Base-by-base conservation (phyloP, 1,140 invertebrate species). In the Lepidurus couesii region DNA sequence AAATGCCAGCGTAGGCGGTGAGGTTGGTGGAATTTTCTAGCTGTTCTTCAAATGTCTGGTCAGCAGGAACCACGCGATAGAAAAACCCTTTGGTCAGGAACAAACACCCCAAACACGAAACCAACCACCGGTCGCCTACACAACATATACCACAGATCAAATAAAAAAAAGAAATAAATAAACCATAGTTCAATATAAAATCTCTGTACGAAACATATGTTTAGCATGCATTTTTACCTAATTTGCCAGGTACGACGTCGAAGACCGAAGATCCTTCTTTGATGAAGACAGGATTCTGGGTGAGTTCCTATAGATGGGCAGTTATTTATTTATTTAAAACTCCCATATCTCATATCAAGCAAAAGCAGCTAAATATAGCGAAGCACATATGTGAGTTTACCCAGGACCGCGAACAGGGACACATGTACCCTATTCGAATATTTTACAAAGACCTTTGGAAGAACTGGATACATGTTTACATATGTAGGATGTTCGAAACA, bases 1-100 rank as follows among this genome's bases (percentile, higher is more conserved):
- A 80, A 9, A 85, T 86, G 53, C 53, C 53, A n/a, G 53, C n/a
- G 53, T 65, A 65, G 16, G 53, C 5, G 6, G 53, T 21, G 16
- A 65, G 53, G 21, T 65, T 65, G 9, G 53, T 65, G 80, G 73
- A 86, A 87, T 80, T 85, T 83, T 42, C 81, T 79, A 16, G 81
- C 77, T 88, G 88, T 34, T 83, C 85, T 2, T 88, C 88, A 82
- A 98, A 95, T 16, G 89, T 89, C 85, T 99, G 97, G 84, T 98
- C 95, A 1, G 93, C 94, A 0, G 96, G 95, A 44, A 99, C 96
- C 6, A 98, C 96, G 75, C 95, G 88, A 85, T 97, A 95, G 85
- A 99, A 97, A 1, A 99, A 87, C 75, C 96, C 95, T 83, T 95
- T 92, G 83, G 91, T 91, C 21, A 95, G 87, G 83, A 93, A 93